These are phyloP conservation scores for Pristionchus arcanus DNA, from an alignment of 2,888 invertebrate genomes.

Conservation along the genomic window DNA sequence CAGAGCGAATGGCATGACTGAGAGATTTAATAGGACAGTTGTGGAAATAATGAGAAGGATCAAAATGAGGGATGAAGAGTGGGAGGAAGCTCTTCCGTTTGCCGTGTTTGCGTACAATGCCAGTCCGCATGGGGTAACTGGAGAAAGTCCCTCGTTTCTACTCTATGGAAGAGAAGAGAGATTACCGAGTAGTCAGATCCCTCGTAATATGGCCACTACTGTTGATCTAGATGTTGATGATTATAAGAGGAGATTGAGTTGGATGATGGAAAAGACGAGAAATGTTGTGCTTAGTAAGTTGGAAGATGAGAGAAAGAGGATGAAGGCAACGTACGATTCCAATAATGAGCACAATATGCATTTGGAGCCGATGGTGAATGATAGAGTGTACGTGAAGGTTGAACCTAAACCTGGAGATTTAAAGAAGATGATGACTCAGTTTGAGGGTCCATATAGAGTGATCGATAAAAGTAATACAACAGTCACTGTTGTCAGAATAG, in stretches of 20 bases:
- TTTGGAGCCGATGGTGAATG: neutral
- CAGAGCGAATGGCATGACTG: conserved; percentile 61
- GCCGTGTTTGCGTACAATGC: conserved; percentile 40
- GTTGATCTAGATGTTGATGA: conserved; percentile 21
- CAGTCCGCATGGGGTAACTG: neutral
- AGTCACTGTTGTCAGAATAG: neutral
- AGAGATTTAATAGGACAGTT: conserved; percentile 60
- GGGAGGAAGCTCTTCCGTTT: conserved; percentile 37
- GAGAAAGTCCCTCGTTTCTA: neutral
- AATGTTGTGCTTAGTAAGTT: too few relatives aligned
- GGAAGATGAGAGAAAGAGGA: too few relatives aligned
- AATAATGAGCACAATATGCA: neutral
- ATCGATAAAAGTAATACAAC: neutral
- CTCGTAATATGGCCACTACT: neutral
- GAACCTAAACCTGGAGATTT: neutral
- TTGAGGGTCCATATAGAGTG: conserved; percentile 24
- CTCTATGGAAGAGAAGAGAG: neutral
- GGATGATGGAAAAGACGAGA: too few relatives aligned
- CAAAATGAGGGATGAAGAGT: too few relatives aligned
- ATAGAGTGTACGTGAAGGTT: neutral
- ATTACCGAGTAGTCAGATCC: neutral
- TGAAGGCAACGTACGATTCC: too few relatives aligned
- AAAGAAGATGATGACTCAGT: neutral
- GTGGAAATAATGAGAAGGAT: conserved; percentile 58
- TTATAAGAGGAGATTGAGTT: neutral